Conservation (phyloP, 1,140 invertebrate genomes). For the Microplitis mediator region DNA sequence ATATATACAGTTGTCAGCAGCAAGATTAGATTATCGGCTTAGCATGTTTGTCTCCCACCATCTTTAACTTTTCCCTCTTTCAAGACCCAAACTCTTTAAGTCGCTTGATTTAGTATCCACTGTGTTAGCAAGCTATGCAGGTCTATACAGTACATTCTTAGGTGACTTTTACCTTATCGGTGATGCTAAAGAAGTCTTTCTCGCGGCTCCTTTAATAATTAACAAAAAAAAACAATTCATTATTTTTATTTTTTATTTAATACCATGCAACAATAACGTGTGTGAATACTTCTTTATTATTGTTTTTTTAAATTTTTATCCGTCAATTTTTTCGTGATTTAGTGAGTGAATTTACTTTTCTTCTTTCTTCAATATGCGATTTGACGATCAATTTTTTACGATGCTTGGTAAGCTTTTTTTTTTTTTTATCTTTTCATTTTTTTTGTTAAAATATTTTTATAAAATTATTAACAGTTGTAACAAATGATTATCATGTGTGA, state of each 20-base stretch:
- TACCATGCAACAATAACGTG: too few relatives aligned
- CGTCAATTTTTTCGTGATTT: background rate
- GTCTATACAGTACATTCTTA: background rate
- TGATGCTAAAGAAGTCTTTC: background rate
- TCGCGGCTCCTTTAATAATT: too few relatives aligned
- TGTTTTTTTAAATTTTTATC: background rate
- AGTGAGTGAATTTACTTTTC: constrained; percentile 4
- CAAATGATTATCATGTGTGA: too few relatives aligned
- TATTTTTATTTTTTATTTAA: too few relatives aligned
- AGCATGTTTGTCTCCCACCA: constrained; percentile 23
- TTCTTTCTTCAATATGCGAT: constrained; percentile 31
- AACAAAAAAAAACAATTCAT: background rate
- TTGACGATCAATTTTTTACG: constrained; percentile 43
- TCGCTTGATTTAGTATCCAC: constrained; percentile 39
- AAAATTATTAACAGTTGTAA: too few relatives aligned
- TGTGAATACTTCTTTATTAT: too few relatives aligned
- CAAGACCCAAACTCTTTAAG: constrained; percentile 40
- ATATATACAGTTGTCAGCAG: constrained; percentile 20
- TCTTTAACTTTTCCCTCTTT: constrained; percentile 33
- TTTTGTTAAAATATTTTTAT: background rate
- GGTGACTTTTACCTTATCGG: background rate
- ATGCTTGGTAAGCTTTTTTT: constrained; percentile 35
- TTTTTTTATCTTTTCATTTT: background rate
- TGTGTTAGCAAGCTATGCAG: constrained; percentile 26
- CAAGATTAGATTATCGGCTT: constrained; percentile 42